Evolutionary conservation across 2,888 invertebrate genomes (phyloP).

Genomic region (Drosophila trichaetosa): DNA sequence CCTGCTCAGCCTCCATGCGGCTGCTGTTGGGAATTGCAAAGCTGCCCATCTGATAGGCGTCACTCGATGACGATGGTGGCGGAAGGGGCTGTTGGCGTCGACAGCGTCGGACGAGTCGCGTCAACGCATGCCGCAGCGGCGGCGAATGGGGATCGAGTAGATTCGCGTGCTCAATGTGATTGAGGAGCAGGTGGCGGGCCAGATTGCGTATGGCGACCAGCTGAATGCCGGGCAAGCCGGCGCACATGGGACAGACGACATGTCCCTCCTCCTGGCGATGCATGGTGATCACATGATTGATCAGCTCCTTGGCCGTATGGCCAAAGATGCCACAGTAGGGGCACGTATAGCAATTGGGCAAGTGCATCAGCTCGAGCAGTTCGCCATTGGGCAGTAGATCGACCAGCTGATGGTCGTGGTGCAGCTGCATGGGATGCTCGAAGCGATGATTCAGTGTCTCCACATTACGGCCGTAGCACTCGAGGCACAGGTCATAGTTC

Average conservation of each 20-base stretch:
- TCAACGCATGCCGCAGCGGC: conserved; percentile 33
- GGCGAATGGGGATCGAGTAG: conserved; percentile 61
- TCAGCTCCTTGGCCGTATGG: conserved; percentile 64
- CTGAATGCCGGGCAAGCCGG: conserved; percentile 50
- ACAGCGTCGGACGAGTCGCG: conserved; percentile 49
- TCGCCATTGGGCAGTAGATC: conserved; percentile 47
- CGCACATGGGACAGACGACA: conserved; percentile 71
- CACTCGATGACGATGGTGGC: not conserved
- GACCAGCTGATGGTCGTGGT: conserved; percentile 28
- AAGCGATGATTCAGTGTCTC: conserved; percentile 49
- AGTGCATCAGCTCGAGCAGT: conserved; percentile 52
- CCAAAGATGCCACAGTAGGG: conserved; percentile 62
- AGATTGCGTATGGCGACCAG: conserved; percentile 59
- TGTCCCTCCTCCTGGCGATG: conserved; percentile 50
- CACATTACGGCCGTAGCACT: conserved; percentile 58
- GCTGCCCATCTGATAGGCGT: conserved; percentile 4
- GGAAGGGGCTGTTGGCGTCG: conserved; percentile 34
- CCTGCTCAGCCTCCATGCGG: conserved; percentile 28
- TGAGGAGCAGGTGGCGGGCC: conserved; percentile 57
- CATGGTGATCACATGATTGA: conserved; percentile 55
- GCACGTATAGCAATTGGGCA: conserved; percentile 68
- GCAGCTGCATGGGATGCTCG: conserved; percentile 73
- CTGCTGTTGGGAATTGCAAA: conserved; percentile 13
- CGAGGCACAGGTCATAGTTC: conserved; percentile 67
- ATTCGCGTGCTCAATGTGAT: conserved; percentile 72